These are phyloP conservation scores for Sinosuthora webbiana DNA, from an alignment of 2,113 vertebrate species.

Conservation along the genomic window DNA sequence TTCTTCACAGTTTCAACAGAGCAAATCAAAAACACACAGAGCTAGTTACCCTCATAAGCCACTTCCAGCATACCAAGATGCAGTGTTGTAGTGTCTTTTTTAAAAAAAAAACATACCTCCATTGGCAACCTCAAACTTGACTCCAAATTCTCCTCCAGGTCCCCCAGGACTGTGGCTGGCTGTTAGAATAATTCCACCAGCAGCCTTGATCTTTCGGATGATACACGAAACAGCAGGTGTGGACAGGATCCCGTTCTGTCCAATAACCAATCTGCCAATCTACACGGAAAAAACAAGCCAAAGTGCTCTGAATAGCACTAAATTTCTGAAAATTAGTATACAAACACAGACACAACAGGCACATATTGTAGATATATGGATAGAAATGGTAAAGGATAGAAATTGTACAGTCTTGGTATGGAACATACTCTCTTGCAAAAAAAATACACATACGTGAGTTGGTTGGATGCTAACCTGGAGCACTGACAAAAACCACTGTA, in stretches of 20 bases:
- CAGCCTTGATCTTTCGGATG: slow-evolving; percentile 97
- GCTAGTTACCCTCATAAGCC: neutral
- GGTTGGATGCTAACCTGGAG: neutral
- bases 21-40: neutral
- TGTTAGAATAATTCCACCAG: slow-evolving; percentile 95
- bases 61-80: neutral
- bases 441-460: neutral
- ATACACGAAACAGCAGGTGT: slow-evolving; percentile 97
- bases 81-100: neutral
- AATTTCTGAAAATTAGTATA: neutral
- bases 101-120: slow-evolving; percentile 79
- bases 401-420: neutral
- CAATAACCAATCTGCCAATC: slow-evolving; percentile 96
- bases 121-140: slow-evolving; percentile 97
- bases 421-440: neutral
- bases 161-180: slow-evolving; percentile 96
- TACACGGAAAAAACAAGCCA: slow-evolving; percentile 54
- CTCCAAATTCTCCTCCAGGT: slow-evolving; percentile 92
- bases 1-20: neutral
- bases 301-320: neutral
- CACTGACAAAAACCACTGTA: neutral
- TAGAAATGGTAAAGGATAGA: neutral
- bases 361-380: neutral
- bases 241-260: slow-evolving; percentile 94
- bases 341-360: neutral